Conservation (phyloP, 2,797 vertebrate species). For the Aldrovandia affinis region DNA sequence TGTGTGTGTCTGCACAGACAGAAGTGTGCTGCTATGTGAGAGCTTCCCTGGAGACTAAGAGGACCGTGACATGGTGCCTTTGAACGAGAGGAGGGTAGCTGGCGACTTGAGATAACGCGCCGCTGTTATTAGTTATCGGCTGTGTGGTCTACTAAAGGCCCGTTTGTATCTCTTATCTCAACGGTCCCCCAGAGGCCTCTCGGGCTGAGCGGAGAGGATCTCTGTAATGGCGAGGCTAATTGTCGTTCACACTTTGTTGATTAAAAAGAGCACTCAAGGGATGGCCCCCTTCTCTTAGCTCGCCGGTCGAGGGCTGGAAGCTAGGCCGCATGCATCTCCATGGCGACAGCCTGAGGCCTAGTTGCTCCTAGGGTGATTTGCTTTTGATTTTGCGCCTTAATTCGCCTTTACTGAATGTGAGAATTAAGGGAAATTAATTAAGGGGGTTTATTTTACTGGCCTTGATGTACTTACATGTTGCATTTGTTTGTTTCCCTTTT, state of each 20-base stretch:
- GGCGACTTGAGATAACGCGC: slow-evolving; percentile 30
- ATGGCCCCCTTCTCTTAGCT: slow-evolving; percentile 11
- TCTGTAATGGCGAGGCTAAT: slow-evolving; percentile 32
- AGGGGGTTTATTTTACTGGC: neutral
- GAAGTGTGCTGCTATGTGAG: neutral
- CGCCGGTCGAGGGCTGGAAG: slow-evolving; percentile 11
- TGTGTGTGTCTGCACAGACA: neutral
- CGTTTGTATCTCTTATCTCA: slow-evolving; percentile 39
- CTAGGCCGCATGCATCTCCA: slow-evolving; percentile 25
- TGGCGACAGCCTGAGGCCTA: slow-evolving; percentile 17
- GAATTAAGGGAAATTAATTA: neutral
- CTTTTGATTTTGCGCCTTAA: too few relatives aligned
- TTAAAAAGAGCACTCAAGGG: slow-evolving; percentile 32
- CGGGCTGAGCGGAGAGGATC: neutral
- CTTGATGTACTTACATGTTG: neutral
- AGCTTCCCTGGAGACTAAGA: neutral
- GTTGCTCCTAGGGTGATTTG: neutral
- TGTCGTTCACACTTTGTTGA: slow-evolving; percentile 37
- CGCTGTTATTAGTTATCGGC: slow-evolving; percentile 30
- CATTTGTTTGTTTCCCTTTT: neutral
- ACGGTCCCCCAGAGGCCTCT: slow-evolving; percentile 24
- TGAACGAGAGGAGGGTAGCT: slow-evolving; percentile 22
- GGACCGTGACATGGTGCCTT: neutral
- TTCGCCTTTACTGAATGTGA: slow-evolving; percentile 15
- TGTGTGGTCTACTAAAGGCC: slow-evolving; percentile 26